Evolutionary conservation across 1,140 invertebrate species (phyloP).

Genomic region (Nomia melanderi): DNA sequence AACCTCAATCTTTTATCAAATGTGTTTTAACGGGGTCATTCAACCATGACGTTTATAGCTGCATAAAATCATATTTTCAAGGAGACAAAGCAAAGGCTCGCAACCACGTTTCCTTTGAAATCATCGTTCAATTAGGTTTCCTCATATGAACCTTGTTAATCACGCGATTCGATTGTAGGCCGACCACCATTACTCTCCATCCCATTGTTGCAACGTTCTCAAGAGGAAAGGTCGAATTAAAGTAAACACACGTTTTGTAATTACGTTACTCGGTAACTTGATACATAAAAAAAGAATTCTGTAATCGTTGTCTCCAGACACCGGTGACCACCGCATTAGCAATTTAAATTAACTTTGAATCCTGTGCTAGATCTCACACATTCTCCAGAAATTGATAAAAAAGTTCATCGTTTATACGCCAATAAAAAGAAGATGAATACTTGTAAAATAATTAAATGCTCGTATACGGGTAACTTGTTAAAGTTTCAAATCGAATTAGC

Average conservation of each 20-base stretch:
- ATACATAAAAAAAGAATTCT: neutral
- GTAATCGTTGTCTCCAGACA: neutral
- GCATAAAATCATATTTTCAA: neutral
- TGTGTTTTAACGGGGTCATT: too few species aligned
- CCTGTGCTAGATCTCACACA: too few species aligned
- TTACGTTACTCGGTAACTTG: neutral
- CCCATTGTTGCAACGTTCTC: slow-evolving; percentile 3
- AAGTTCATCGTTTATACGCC: too few species aligned
- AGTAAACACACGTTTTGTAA: too few species aligned
- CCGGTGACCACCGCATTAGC: neutral
- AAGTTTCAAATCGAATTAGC: too few species aligned
- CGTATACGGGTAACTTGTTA: too few species aligned
- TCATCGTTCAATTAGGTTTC: neutral
- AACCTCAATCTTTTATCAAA: too few species aligned
- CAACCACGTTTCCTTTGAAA: neutral
- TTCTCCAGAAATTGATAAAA: too few species aligned
- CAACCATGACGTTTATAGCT: too few species aligned
- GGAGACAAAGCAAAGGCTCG: neutral
- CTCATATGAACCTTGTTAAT: neutral
- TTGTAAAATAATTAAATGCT: too few species aligned
- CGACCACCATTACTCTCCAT: neutral
- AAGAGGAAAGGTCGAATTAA: neutral
- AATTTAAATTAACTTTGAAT: neutral
- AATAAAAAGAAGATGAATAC: too few species aligned
- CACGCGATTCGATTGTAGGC: slow-evolving; percentile 11